Evolutionary conservation across 2,797 vertebrate species (phyloP).

Genomic region (Melanotaenia nigrans): DNA sequence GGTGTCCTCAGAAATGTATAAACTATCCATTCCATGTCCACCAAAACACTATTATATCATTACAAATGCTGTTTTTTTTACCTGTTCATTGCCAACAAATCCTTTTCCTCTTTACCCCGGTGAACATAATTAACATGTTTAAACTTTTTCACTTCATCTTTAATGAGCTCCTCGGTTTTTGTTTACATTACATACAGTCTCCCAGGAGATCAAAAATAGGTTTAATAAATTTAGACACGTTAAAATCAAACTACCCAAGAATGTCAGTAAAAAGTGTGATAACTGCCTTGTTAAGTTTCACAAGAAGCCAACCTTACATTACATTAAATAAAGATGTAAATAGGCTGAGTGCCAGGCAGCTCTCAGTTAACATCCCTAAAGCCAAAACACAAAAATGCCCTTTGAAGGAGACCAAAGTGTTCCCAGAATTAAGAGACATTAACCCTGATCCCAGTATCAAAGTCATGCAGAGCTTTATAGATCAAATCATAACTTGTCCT

Average conservation of each 20-base stretch:
- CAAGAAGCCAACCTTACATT: conserved; percentile 8
- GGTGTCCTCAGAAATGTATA: not conserved
- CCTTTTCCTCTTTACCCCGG: not conserved
- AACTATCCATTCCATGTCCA: not conserved
- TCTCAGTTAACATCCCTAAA: conserved; percentile 14
- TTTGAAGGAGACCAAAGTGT: not conserved
- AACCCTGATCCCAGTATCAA: not conserved
- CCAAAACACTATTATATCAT: not conserved
- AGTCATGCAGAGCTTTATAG: not conserved
- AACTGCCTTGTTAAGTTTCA: conserved; percentile 1
- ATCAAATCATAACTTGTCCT: conserved; percentile 3
- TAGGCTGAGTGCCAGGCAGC: conserved; percentile 1
- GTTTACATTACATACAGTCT: not conserved
- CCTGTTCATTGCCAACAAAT: not conserved
- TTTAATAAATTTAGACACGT: not conserved
- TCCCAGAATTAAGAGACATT: not conserved
- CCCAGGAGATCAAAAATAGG: not conserved
- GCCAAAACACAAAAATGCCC: conserved; percentile 1
- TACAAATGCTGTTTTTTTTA: not conserved
- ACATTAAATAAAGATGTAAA: conserved; percentile 3
- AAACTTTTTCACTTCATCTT: not conserved
- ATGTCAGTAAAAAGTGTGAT: not conserved
- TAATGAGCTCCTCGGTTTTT: not conserved
- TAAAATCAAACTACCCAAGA: not conserved
- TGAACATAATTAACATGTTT: not conserved